phyloP scores from a whole-genome alignment of 2,797 vertebrate species.

The Mallotus villosus region DNA sequence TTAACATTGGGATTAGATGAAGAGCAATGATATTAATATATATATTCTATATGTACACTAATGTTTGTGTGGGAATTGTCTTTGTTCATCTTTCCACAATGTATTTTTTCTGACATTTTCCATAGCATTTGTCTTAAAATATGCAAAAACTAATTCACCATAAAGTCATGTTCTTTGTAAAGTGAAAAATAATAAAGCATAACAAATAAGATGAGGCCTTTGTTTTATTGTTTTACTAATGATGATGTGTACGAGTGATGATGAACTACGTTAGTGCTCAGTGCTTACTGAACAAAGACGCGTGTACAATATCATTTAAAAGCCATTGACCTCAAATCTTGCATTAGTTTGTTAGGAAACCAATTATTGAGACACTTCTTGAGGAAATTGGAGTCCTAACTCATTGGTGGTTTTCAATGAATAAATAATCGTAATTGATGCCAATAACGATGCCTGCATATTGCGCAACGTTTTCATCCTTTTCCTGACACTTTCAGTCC shows the following conservation, averaged over 20 bases:
- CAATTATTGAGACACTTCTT: too few relatives aligned
- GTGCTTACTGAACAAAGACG: too few relatives aligned
- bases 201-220: constrained; percentile 5
- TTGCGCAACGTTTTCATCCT: background rate
- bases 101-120: background rate
- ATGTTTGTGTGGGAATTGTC: background rate
- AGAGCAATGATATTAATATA: constrained; percentile 1
- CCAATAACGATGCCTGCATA: background rate
- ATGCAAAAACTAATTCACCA: constrained; percentile 45
- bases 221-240: constrained; percentile 10
- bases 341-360: too few relatives aligned
- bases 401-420: too few relatives aligned
- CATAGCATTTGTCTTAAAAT: constrained; percentile 31
- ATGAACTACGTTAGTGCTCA: too few relatives aligned
- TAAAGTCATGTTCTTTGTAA: constrained; percentile 31
- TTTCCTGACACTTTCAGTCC: background rate
- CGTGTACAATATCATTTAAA: too few relatives aligned
- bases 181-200: constrained; percentile 20
- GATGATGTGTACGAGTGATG: background rate
- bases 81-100: constrained; percentile 5
- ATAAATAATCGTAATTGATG: background rate
- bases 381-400: too few relatives aligned
- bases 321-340: too few relatives aligned
- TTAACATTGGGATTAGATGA: background rate
- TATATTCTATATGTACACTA: background rate